Evolutionary conservation across 2,797 vertebrate species (phyloP), one percentile per base, ranked within the genome.

Genomic region (Uromys caudimaculatus): DNA sequence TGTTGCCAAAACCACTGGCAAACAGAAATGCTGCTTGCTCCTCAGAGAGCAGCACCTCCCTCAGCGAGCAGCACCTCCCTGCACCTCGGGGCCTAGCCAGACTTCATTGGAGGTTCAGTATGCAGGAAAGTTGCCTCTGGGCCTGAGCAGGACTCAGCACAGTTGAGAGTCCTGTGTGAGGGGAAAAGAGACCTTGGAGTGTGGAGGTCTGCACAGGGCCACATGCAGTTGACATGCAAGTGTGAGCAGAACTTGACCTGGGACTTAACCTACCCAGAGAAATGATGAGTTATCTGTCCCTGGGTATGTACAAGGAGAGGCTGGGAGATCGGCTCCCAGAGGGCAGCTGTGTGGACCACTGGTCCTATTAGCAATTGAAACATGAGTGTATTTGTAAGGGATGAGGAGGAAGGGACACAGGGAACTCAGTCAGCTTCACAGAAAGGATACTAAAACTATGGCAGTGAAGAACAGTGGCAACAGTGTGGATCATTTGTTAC

Each of bases 1-100:
- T 11, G 35, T 67, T 93, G 95, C 90, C 92, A 91, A 92, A 95
- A 87, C 35, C 41, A 52, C 67, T 29, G 64, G 47, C 90, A 86
- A 95, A 93, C 93, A 79, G 94, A 92, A 94, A 83, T 38, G 0
- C 0, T 0, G 71, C 29, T 47, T 0, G 76, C 24, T 47, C 54
- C 32, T 83, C 87, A n/a, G 84, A 89, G n/a, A 82, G 96, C 83
- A 60, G 85, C 84, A 41, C 76, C 56, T 94, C 73, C 81, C 50
- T 69, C 81, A 52, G 83, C 88, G 32, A 78, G 96, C 83, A 54
- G 84, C 81, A 52, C 71, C 56, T 94, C 73, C 76, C 50, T 75
- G 38, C 0, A 0, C n/a, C 75, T 71, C 41, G 62, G 47, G 56
- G 47, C 82, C 47, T 56, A 27, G 35, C 71, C 78, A 52, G 92